Evolutionary conservation across 2,113 vertebrate genomes (phyloP), one percentile per base, ranked within the genome.

Genomic region (Engraulis encrasicolus): DNA sequence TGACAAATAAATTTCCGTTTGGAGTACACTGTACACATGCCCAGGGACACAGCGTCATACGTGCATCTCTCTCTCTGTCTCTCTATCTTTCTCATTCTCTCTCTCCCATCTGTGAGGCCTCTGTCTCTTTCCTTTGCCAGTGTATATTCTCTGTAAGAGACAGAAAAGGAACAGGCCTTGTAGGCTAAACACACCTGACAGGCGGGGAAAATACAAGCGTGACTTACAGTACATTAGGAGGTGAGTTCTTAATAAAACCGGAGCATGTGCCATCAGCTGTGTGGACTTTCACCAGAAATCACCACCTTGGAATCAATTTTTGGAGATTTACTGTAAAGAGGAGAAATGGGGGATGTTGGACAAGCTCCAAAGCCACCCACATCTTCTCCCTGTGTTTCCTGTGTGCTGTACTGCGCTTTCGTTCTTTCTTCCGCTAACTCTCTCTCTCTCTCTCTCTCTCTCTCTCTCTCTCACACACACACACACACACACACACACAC

Each of bases 281-380:
- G 66, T n/a, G n/a, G n/a, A 34, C 27, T 34, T 34, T 74, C 31
- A 27, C 66, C 66, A 74, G 66, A 34, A 74, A 74, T 74, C 66
- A 34, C 27, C 23, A 74, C 66, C 66, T 74, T 74, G 66, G 61
- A 74, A 74, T 74, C 66, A 74, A 74, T 74, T 74, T 74, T 74
- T 74, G 66, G 66, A 74, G 66, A 74, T 74, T 74, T 74, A 74
- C n/a, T n/a, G n/a, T n/a, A n/a, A n/a, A n/a, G n/a, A n/a, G n/a
- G n/a, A n/a, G n/a, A n/a, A n/a, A n/a, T n/a, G n/a, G 34, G 66
- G 66, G 66, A 14, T 74, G 66, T 74, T 74, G 66, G 66, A 74
- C 5, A 31, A 12, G 27, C 4, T 74, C 66, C 66, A 74, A 74
- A 34, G 66, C 66, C 66, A 74, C 66, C 66, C 66, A 74, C 66